Conservation (phyloP, 2,888 invertebrate species). For the Masnerella sp. region DNA sequence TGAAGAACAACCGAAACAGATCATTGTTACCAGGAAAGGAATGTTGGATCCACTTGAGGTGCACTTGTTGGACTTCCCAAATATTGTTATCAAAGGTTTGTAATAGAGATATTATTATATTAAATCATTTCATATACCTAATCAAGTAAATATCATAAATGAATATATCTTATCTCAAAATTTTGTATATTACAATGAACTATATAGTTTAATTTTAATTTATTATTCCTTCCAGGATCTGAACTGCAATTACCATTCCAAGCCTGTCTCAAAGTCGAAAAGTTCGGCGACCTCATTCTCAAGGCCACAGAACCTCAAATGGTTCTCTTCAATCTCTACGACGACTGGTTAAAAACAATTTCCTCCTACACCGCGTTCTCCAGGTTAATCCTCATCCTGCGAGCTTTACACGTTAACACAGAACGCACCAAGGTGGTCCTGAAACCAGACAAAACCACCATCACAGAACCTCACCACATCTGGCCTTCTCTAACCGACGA, state of each 20-base stretch:
- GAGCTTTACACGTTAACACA: slow-evolving; percentile 99
- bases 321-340: slow-evolving; percentile 99
- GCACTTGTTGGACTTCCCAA: slow-evolving; percentile 99
- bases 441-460: slow-evolving; percentile 99
- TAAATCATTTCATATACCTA: too few relatives aligned
- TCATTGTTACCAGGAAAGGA: slow-evolving; percentile 99
- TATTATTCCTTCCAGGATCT: slow-evolving; percentile 80
- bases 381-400: slow-evolving; percentile 95
- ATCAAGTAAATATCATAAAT: too few relatives aligned
- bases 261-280: slow-evolving; percentile 98
- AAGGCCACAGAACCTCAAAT: slow-evolving; percentile 99
- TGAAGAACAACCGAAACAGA: slow-evolving; percentile 99
- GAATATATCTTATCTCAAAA: too few relatives aligned
- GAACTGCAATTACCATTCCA: slow-evolving; percentile 99
- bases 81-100: slow-evolving; percentile 97
- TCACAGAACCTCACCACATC: slow-evolving; percentile 99
- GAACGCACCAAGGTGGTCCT: slow-evolving; percentile 98
- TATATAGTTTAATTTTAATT: too few relatives aligned
- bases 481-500: slow-evolving; percentile 99
- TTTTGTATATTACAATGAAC: too few relatives aligned
- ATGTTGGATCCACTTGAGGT: slow-evolving; percentile 99
- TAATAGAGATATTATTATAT: background rate
- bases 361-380: slow-evolving; percentile 98
- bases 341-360: slow-evolving; percentile 99
- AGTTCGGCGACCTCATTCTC: slow-evolving; percentile 98